Evolutionary conservation across 2,113 vertebrate genomes (phyloP), one percentile per base, ranked within the genome.

Genomic region (Salvelinus alpinus): DNA sequence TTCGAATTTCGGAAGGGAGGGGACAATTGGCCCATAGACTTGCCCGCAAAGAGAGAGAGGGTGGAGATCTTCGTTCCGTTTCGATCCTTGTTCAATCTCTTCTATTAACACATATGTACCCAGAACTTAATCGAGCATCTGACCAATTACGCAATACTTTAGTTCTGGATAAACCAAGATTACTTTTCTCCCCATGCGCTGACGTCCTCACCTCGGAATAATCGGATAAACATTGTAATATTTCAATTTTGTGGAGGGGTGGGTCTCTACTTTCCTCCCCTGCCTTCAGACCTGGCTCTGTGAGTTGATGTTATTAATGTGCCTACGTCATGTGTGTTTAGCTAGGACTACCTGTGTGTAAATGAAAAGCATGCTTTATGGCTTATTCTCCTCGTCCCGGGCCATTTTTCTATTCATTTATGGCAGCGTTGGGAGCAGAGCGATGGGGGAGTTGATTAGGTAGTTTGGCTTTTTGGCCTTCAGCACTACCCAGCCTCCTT

Each of bases 231-330:
- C 22, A 0, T 13, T 16, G 3, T 27, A 67, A 27, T 29, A 51
- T 68, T 81, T 70, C 67, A 16, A 66, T 22, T n/a, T 24, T 20
- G 31, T 5, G 12, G 20, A 0, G 68, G 11, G 54, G 70, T 18
- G 18, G 31, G 51, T 20, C 59, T 16, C 54, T 27, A 20, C 13
- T 34, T 73, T 68, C 38, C 60, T 80, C 16, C 48, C 1, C 54
- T 24, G 60, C 11, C 11, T 64, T 65, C 18, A 31, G 20, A 29
- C 16, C n/a, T 16, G 12, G 44, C 47, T 13, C n/a, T 5, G 27
- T 13, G 68, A 29, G 59, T n/a, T 79, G 70, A 71, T 44, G 27
- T 72, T 73, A 78, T 68, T 59, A 59, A 76, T 74, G 51, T 77
- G 66, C 20, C 67, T 68, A 70, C 1, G 11, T 44, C 34, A 47